Conservation (phyloP, 2,888 invertebrate genomes). For the Diachrysia chrysitis region DNA sequence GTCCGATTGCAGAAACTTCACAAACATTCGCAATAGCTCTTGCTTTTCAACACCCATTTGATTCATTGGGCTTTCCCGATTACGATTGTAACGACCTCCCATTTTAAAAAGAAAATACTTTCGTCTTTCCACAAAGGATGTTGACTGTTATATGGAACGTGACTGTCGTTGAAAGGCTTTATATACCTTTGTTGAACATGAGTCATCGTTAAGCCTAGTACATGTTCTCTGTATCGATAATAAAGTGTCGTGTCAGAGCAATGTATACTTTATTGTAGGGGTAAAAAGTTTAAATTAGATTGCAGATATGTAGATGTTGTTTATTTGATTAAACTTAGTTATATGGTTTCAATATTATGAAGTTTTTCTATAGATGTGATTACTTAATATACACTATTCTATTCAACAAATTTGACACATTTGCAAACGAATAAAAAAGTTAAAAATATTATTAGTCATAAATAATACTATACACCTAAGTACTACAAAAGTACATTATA, state of each 20-base stretch:
- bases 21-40: constrained; percentile 58
- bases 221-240: constrained; percentile 27
- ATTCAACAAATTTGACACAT: too few relatives aligned
- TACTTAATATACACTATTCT: too few relatives aligned
- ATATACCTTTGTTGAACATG: constrained; percentile 45
- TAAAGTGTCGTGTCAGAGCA: constrained; percentile 7
- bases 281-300: constrained; percentile 13
- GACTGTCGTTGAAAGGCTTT: constrained; percentile 37
- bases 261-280: neutral
- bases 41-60: constrained; percentile 51
- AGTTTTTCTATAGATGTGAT: neutral
- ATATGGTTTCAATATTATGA: constrained; percentile 23
- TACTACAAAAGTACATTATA: too few relatives aligned
- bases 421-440: neutral
- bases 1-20: constrained; percentile 57
- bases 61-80: constrained; percentile 42
- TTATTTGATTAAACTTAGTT: constrained; percentile 38
- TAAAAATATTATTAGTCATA: neutral
- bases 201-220: constrained; percentile 44
- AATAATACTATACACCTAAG: too few relatives aligned
- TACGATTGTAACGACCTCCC: constrained; percentile 54
- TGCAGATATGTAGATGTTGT: neutral
- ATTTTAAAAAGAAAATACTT: constrained; percentile 52
- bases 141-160: constrained; percentile 52
- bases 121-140: constrained; percentile 50